These are phyloP conservation scores for Dryadula phaetusa DNA, from an alignment of 2,888 invertebrate species.

Conservation along the genomic window DNA sequence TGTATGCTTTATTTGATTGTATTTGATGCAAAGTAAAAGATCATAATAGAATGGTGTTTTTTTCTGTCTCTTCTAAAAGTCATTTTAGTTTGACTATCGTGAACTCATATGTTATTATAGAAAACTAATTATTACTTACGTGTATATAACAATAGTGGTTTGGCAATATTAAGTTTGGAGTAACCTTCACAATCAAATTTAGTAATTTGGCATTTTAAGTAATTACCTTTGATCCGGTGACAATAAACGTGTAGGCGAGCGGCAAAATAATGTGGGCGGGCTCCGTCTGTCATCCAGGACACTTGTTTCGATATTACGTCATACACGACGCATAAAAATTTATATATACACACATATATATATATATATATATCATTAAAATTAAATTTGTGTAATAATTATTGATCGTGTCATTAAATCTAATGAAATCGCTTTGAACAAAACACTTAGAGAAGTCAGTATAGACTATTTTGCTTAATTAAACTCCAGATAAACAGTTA, in stretches of 20 bases:
- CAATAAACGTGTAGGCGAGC: constrained; percentile 45
- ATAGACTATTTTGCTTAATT: constrained; percentile 16
- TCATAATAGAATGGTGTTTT: too few species aligned
- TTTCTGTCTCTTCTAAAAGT: background rate
- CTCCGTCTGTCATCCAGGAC: constrained; percentile 37
- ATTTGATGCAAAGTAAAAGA: background rate
- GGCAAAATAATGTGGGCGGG: constrained; percentile 45
- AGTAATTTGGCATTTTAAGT: constrained; percentile 49
- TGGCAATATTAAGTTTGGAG: constrained; percentile 41
- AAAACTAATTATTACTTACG: constrained; percentile 43
- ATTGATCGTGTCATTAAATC: background rate
- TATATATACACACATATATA: too few species aligned
- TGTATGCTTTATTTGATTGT: too few species aligned
- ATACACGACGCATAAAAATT: constrained; percentile 47
- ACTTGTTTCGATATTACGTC: constrained; percentile 47
- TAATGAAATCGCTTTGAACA: constrained; percentile 14
- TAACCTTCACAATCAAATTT: constrained; percentile 45
- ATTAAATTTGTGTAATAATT: background rate
- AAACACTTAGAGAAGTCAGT: constrained; percentile 7
- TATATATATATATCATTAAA: too few species aligned
- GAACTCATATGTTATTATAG: constrained; percentile 14
- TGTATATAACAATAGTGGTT: constrained; percentile 40
- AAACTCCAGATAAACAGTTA: constrained; percentile 7
- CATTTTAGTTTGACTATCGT: background rate
- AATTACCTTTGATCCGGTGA: constrained; percentile 46